These are phyloP conservation scores for Acanthaster planci DNA, from an alignment of 35 echinoderm and acorn worm genomes.

Conservation along the genomic window DNA sequence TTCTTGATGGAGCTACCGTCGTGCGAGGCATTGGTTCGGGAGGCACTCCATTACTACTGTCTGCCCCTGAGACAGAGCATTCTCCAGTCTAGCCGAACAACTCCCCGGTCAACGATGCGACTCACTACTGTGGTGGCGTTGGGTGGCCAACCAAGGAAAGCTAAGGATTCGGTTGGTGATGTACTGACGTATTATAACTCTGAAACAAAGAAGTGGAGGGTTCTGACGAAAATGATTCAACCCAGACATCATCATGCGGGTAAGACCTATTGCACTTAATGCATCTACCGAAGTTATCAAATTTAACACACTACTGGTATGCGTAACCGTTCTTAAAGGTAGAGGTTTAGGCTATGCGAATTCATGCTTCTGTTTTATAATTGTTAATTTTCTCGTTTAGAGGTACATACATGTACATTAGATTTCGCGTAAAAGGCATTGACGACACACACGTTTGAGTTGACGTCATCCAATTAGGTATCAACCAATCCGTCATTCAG, in stretches of 20 bases:
- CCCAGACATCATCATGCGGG: constrained; percentile 92
- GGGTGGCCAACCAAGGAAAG: constrained; percentile 82
- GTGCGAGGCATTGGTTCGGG: constrained; percentile 81
- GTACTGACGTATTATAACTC: constrained; percentile 76
- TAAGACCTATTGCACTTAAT: too few species aligned
- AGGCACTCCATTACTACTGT: constrained; percentile 94
- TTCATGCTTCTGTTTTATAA: too few species aligned
- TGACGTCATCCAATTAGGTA: too few species aligned
- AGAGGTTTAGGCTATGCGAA: too few species aligned
- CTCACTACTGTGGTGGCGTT: constrained; percentile 70
- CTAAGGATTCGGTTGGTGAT: constrained; percentile 71
- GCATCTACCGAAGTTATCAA: too few species aligned
- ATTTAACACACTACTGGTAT: too few species aligned
- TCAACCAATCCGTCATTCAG: too few species aligned
- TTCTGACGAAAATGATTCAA: constrained; percentile 72
- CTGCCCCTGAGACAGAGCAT: constrained; percentile 85
- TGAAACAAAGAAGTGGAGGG: constrained; percentile 48
- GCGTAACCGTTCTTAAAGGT: too few species aligned
- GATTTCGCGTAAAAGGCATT: too few species aligned
- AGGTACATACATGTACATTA: too few species aligned
- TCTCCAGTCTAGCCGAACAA: constrained; percentile 76
- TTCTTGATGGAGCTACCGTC: constrained; percentile 69
- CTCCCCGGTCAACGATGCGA: constrained; percentile 66
- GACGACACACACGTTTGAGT: too few species aligned
- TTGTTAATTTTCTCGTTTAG: too few species aligned